A percentile compares a stretch with the other conserved stretches of the same genome.
These are phyloP conservation scores for Lasioglossum zephyrum DNA, from an alignment of 2,888 invertebrate genomes.

Conservation along the genomic window DNA sequence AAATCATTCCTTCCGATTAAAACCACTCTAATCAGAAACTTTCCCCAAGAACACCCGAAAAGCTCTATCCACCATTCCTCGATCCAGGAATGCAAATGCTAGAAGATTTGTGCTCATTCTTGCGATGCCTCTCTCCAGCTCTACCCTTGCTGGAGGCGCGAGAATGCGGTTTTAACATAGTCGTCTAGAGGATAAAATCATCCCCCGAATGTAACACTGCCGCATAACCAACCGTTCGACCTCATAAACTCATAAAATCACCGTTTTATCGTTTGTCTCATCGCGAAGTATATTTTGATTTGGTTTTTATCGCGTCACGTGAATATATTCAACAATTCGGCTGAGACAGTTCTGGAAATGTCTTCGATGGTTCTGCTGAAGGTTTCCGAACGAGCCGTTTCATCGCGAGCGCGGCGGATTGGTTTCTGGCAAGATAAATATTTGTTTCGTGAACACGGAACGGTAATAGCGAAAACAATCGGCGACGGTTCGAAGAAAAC, in stretches of 20 bases:
- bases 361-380: neutral
- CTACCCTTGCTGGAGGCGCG: neutral
- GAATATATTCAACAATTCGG: neutral
- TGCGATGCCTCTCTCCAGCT: neutral
- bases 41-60: neutral
- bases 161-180: conserved; percentile 1
- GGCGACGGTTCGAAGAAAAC: conserved; percentile 23
- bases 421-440: conserved; percentile 38
- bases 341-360: neutral
- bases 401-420: neutral
- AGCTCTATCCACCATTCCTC: neutral
- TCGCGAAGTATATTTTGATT: conserved; percentile 29
- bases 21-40: neutral
- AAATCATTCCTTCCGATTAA: neutral
- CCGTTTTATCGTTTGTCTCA: neutral
- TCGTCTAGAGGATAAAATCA: neutral
- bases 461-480: conserved; percentile 45
- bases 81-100: conserved; percentile 15
- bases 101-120: conserved; percentile 7
- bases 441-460: conserved; percentile 39
- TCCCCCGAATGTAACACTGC: neutral
- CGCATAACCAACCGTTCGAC: neutral
- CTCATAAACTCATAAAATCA: conserved; percentile 22
- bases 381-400: neutral
- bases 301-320: neutral